Evolutionary conservation across 2,797 vertebrate species (phyloP).

Genomic region (Macropodus opercularis): DNA sequence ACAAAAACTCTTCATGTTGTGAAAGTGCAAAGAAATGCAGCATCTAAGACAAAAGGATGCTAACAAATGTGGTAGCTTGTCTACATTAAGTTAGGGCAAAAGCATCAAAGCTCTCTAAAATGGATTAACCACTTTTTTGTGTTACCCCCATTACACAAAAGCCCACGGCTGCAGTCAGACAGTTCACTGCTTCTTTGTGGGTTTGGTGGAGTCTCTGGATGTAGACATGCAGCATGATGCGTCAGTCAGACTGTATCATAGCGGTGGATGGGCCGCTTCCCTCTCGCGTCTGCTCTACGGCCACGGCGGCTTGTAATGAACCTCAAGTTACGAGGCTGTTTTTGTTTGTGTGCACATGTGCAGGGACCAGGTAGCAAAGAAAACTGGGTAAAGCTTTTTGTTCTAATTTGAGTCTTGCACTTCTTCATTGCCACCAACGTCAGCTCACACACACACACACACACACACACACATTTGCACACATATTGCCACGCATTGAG

Average conservation of each 20-base stretch:
- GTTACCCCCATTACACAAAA: not conserved
- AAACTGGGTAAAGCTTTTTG: conserved; percentile 38
- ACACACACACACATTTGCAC: conserved; percentile 24
- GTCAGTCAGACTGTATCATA: conserved; percentile 35
- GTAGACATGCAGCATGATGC: conserved; percentile 12
- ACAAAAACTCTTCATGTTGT: too few relatives aligned
- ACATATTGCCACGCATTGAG: conserved; percentile 41
- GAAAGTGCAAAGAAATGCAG: too few relatives aligned
- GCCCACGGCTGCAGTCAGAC: conserved; percentile 31
- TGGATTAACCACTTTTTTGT: too few relatives aligned
- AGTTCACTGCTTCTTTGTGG: not conserved
- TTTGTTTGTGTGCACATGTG: conserved; percentile 32
- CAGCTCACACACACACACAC: conserved; percentile 33
- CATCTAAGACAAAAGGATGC: too few relatives aligned
- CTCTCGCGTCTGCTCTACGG: conserved; percentile 12
- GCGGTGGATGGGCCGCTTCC: conserved; percentile 41
- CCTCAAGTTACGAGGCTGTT: conserved; percentile 36
- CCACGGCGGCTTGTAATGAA: conserved; percentile 55
- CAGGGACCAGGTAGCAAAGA: conserved; percentile 28
- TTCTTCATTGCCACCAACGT: conserved; percentile 37
- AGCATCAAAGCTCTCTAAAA: too few relatives aligned
- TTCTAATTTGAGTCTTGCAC: conserved; percentile 47
- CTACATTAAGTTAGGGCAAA: too few relatives aligned
- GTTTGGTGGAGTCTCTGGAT: conserved; percentile 29
- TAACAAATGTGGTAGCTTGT: too few relatives aligned